These are phyloP conservation scores for Labeo calbasu DNA, from an alignment of 2,797 vertebrate species.

Conservation along the genomic window DNA sequence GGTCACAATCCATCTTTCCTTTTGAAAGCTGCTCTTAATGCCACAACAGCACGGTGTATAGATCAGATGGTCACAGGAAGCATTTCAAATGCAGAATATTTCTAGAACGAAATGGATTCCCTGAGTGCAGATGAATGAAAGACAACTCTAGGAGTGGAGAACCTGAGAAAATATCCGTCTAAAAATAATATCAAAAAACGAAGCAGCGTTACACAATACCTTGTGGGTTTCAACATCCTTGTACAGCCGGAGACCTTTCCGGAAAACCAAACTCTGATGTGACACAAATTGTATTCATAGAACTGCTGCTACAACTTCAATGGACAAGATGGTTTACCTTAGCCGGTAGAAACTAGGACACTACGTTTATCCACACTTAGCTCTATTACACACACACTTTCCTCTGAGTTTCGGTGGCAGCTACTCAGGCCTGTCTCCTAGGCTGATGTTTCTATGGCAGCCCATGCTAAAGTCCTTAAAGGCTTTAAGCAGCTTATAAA, in stretches of 20 bases:
- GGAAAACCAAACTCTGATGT: constrained; percentile 30
- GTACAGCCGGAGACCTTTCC: constrained; percentile 20
- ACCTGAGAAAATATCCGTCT: constrained; percentile 3
- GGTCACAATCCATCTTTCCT: constrained; percentile 22
- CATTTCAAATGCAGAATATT: constrained; percentile 23
- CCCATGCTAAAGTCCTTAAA: constrained; percentile 79
- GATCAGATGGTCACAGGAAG: constrained; percentile 12
- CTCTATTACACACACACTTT: constrained; percentile 35
- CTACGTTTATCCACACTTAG: constrained; percentile 43
- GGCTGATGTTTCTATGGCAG: constrained; percentile 83
- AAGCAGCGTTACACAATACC: constrained; percentile 36
- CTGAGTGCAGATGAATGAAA: constrained; percentile 33
- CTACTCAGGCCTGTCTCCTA: constrained; percentile 81
- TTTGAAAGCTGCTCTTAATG: constrained; percentile 3
- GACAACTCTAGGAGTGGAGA: neutral
- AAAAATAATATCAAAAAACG: constrained; percentile 24
- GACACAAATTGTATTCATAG: constrained; percentile 41
- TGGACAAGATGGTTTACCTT: constrained; percentile 36
- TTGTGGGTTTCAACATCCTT: constrained; percentile 36
- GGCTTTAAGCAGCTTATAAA: constrained; percentile 85
- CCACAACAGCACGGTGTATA: neutral
- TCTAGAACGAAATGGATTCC: constrained; percentile 14
- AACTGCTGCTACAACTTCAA: constrained; percentile 8
- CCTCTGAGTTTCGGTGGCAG: constrained; percentile 69
- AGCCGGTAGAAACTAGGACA: constrained; percentile 38